Evolutionary conservation across 2,888 invertebrate species (phyloP).

Genomic region (Dromius quadrimaculatus): DNA sequence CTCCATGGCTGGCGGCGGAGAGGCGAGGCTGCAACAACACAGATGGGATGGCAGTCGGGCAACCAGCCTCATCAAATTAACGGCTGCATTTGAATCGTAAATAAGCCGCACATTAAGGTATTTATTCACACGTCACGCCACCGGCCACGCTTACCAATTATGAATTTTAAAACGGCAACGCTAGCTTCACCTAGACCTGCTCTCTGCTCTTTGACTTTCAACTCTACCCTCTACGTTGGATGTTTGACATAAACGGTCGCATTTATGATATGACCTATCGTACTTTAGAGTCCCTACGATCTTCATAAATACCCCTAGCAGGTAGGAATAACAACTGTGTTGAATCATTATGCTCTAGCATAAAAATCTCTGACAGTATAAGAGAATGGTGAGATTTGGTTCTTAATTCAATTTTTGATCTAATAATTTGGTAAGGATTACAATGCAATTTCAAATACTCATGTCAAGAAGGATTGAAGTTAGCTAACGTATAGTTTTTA

Average conservation of each 20-base stretch:
- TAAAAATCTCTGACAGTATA: too few species aligned
- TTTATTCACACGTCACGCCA: conserved; percentile 27
- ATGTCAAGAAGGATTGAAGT: too few species aligned
- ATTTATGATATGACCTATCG: too few species aligned
- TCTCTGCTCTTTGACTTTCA: neutral
- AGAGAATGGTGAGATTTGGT: neutral
- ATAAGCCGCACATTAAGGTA: conserved; percentile 36
- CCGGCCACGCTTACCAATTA: neutral
- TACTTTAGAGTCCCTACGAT: too few species aligned
- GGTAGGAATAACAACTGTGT: too few species aligned
- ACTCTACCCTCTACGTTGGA: neutral
- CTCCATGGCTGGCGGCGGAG: neutral
- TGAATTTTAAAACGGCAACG: conserved; percentile 29
- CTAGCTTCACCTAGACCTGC: conserved; percentile 9
- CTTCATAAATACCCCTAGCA: too few species aligned
- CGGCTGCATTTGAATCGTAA: conserved; percentile 40
- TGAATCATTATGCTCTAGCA: too few species aligned
- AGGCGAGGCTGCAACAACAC: conserved; percentile 41
- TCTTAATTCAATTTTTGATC: neutral
- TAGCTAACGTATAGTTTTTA: too few species aligned
- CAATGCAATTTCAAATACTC: too few species aligned
- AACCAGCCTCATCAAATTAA: conserved; percentile 19
- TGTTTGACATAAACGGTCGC: neutral
- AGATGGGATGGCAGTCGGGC: neutral
- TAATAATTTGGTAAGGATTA: too few species aligned